Evolutionary conservation across 2,888 invertebrate genomes (phyloP).

Genomic region (Drosophila yooni): DNA sequence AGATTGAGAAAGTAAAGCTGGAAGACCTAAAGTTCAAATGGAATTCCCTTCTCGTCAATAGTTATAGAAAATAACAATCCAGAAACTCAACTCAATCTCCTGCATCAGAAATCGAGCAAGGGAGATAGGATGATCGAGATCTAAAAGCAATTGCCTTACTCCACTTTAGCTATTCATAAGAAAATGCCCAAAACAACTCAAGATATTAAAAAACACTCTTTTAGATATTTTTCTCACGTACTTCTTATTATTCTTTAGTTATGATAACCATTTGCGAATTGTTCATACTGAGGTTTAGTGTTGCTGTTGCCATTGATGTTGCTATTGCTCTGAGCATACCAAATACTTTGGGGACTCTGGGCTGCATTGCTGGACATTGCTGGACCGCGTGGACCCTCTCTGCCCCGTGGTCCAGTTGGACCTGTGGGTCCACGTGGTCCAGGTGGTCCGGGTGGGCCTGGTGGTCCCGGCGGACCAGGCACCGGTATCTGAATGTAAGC

Average conservation of each 20-base stretch:
- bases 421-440: slow-evolving; percentile 49
- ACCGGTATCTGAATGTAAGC: slow-evolving; percentile 55
- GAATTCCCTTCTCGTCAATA: neutral
- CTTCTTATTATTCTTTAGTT: slow-evolving; percentile 39
- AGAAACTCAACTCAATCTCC: neutral
- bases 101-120: neutral
- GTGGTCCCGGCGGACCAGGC: slow-evolving; percentile 70
- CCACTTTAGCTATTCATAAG: neutral
- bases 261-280: slow-evolving; percentile 63
- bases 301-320: slow-evolving; percentile 39
- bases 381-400: slow-evolving; percentile 45
- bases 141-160: neutral
- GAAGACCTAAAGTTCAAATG: neutral
- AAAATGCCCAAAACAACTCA: neutral
- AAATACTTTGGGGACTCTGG: slow-evolving; percentile 55
- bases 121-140: rapidly evolving
- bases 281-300: slow-evolving; percentile 46
- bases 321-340: slow-evolving; percentile 55
- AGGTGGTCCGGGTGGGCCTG: slow-evolving; percentile 58
- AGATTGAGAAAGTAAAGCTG: neutral
- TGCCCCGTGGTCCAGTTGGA: slow-evolving; percentile 45
- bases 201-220: neutral
- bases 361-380: slow-evolving; percentile 13
- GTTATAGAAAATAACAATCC: neutral
- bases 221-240: neutral